Evolutionary conservation across 2,888 invertebrate species (phyloP), one percentile per base, ranked within the genome.

Genomic region (Scrobipalpa costella): DNA sequence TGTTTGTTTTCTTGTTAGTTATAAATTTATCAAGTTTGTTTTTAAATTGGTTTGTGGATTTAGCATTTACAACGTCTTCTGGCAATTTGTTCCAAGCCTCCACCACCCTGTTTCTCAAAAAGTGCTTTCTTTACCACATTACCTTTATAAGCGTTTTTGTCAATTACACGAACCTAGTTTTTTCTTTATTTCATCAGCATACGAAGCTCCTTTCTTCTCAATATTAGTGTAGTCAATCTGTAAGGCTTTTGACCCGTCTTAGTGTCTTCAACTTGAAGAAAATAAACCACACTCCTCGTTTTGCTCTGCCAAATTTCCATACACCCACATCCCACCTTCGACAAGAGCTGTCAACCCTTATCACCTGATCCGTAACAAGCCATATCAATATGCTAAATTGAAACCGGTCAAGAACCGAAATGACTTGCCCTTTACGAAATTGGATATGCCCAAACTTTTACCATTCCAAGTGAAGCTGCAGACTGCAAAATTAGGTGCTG

Each of bases 361-460:
- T 44, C 44, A 44, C 40, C 40, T 44, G 44, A 5, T 15, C n/a
- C 5, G 2, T 15, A 44, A 5, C 3, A n/a, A 44, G 3, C 44
- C 44, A 40, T 15, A 44, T 15, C 44, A 44, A 44, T 44, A 44
- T 44, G 44, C 44, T 44, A 44, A 44, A 44, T 44, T 44, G 44
- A 44, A n/a, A 44, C n/a, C 40, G 44, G 44, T 44, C 44, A 15
- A n/a, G 15, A 15, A 7, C 44, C n/a, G 44, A 44, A 44, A 15
- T 44, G 44, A 44, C n/a, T 40, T n/a, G 44, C n/a, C 44, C 44
- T 15, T 44, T 44, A 15, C 44, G n/a, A 44, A 44, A n/a, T n/a
- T 44, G 44, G n/a, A 15, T 15, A n/a, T n/a, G n/a, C 44, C n/a
- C n/a, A 44, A 44, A 27, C 27, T 27, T 27, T 27, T 44, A 44